These are phyloP conservation scores for Agrotis ipsilon DNA, from an alignment of 2,888 invertebrate species.

Conservation along the genomic window DNA sequence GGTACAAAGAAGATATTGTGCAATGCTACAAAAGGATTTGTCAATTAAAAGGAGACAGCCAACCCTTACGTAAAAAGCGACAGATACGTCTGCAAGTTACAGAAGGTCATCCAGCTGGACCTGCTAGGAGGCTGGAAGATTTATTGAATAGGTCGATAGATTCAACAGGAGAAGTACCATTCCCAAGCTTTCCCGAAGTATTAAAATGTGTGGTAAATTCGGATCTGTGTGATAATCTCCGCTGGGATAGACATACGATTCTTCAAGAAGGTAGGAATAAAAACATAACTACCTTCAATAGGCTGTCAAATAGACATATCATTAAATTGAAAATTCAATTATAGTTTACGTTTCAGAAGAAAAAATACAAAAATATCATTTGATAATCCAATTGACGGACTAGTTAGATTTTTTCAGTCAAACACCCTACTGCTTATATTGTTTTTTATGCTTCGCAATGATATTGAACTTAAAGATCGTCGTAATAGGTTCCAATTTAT, in stretches of 20 bases:
- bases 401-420: too few species aligned
- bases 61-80: conserved; percentile 68
- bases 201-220: conserved; percentile 75
- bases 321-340: too few species aligned
- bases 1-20: conserved; percentile 63
- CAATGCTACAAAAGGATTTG: conserved; percentile 76
- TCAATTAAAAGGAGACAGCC: conserved; percentile 65
- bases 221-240: conserved; percentile 53
- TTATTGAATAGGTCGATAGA: conserved; percentile 77
- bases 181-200: conserved; percentile 90
- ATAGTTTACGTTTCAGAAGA: too few species aligned
- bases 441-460: neutral
- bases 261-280: conserved; percentile 76
- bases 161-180: conserved; percentile 72
- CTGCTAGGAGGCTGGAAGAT: conserved; percentile 76
- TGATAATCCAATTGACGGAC: too few species aligned
- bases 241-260: conserved; percentile 24
- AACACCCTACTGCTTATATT: too few species aligned
- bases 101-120: conserved; percentile 74
- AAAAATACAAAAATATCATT: too few species aligned
- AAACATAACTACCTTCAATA: neutral
- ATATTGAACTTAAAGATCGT: neutral
- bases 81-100: conserved; percentile 72
- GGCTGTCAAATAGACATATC: too few species aligned
- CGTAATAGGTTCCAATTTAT: neutral